Base-by-base conservation (phyloP, 1,140 invertebrate species). In the Asobara japonica region DNA sequence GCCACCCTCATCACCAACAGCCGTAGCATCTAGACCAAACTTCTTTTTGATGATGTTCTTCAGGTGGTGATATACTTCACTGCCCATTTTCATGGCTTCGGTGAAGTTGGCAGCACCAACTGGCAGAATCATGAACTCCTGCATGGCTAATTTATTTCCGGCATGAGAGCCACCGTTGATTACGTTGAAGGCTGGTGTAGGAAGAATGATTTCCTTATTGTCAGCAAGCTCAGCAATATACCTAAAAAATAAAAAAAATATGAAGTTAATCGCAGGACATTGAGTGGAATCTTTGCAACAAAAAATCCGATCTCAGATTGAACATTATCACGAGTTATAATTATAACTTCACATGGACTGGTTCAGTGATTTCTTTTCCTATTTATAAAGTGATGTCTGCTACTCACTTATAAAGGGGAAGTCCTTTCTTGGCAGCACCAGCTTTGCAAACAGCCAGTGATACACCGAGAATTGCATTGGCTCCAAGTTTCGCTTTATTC, bases 141-240 rank as follows among this genome's bases (percentile, higher is more conserved):
- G 98, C 97, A 99, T 99, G 73, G 97, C 98, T 69, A 99, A 89
- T 85, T 98, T 98, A 87, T 99, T 99, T 74, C 97, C 98, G 83
- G 98, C 98, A 86, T 99, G 98, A 67, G 95, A 97, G 36, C 98
- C 98, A 77, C 98, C 98, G 86, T 99, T 99, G 87, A 99, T 99
- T 13, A 99, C 97, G 87, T 99, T 99, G 87, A 99, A 98, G 36
- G 97, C 96, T 68, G 98, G 98, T 4, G 97, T 95, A 6, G 98
- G 98, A 56, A 99, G 89, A 71, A 99, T 93, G 75, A 98, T 95
- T 7, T 97, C 89, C 69, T 89, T 91, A 81, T 96, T 97, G 77
- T 96, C 97, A 81, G 97, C 94, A 78, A 99, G 90, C 79, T 98
- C 94, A 74, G 97, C 96, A 80, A 99, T 93, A 84, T 99, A 95